phyloP scores from a whole-genome alignment of 1,140 invertebrate species.

The Nautilus pompilius region DNA sequence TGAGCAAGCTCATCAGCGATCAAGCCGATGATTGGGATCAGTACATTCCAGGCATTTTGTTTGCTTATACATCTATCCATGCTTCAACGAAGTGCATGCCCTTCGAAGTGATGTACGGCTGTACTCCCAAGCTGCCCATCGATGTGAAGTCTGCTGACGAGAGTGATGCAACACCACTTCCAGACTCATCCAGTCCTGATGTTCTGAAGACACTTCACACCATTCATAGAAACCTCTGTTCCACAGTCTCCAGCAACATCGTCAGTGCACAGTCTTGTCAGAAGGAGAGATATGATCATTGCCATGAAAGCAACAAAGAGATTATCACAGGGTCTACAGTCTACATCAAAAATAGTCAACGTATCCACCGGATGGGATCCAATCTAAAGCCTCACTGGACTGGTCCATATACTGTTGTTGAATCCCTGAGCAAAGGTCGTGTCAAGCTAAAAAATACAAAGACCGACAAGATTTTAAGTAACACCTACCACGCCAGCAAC shows the following conservation, averaged over 20 bases:
- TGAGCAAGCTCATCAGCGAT: neutral
- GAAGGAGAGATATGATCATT: neutral
- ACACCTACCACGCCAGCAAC: neutral
- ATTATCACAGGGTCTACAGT: neutral
- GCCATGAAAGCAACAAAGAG: neutral
- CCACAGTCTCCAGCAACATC: neutral
- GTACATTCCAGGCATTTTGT: neutral
- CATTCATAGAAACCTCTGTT: neutral
- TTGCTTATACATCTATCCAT: conserved; percentile 5
- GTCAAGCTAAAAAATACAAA: neutral
- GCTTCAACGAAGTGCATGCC: conserved; percentile 7
- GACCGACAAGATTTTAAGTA: neutral
- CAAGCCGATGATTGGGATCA: neutral
- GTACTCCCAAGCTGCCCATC: conserved; percentile 2
- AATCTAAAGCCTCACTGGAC: neutral
- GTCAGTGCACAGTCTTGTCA: neutral
- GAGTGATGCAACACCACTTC: neutral
- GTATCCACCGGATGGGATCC: neutral
- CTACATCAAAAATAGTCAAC: neutral
- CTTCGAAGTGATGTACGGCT: conserved; percentile 6
- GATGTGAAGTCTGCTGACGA: conserved; percentile 1
- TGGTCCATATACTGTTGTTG: neutral
- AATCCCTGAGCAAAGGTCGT: too few relatives aligned
- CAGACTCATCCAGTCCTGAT: neutral
- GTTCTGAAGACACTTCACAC: neutral